Base-by-base conservation (phyloP, 2,888 invertebrate species). In the Empis livida region DNA sequence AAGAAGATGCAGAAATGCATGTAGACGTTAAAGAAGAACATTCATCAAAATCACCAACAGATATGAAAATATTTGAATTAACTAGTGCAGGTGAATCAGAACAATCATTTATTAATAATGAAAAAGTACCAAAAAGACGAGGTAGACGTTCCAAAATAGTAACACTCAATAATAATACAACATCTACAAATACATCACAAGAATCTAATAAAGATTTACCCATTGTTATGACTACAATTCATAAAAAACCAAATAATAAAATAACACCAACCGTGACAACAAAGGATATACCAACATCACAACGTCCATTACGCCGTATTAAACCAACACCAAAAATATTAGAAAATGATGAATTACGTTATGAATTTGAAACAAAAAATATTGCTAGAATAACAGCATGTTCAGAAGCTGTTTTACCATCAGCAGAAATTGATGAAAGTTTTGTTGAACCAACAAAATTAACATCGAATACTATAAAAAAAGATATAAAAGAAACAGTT, bases 251-350 rank as follows among this genome's bases (percentile, higher is more conserved):
- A n/a, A 39, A n/a, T 16, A 27, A 23, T 56, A 8, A 53, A 54
- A 39, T 57, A 55, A 16, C 48, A 42, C 16, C 49, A 47, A 31
- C 46, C 4, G 20, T 27, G 15, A 82, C 82, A 1, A 72, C 82
- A 13, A 84, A 84, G 60, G 81, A 55, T 70, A 5, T 58, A 54
- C 40, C 65, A 71, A 53, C 64, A 67, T 2, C 45, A 53, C 55
- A 75, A 57, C 66, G 76, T 45, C 63, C 74, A 16, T 70, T 72
- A 46, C 71, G 80, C 5, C 73, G 78, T 46, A 75, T 81, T 45
- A 82, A 81, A 60, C 79, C 80, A 9, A 82, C 81, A 4, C 74
- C 77, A 9, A 82, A 82, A 63, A 75, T 80, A 42, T 65, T 81
- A 20, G 80, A 79, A 17, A 80, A 81, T 59, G 74, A 80, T 56